Base-by-base conservation (phyloP, 92 coral and sea anemone species). In the Actinostola sp. region DNA sequence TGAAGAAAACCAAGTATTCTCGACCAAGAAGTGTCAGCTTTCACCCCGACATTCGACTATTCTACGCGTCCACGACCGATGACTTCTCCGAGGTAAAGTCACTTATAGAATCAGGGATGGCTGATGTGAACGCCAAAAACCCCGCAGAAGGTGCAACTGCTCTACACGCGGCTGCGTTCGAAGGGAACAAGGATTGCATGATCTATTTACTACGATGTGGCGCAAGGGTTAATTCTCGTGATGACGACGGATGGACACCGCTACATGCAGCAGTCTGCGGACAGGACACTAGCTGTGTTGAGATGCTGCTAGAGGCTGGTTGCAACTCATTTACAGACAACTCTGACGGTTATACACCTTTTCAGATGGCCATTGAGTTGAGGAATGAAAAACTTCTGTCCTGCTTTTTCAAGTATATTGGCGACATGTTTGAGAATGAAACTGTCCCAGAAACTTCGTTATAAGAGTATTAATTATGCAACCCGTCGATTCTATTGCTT, bases 61-160 rank as follows among this genome's bases (percentile, higher is more conserved):
- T 83, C 66, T 91, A 91, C 71, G 92, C 97, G 33, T 86, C 93
- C 10, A 91, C 97, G 4, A 80, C 86, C 33, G 80, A 91, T 42
- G 92, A 87, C 49, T 75, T 91, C 8, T 84, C 79, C 28, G 97
- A 91, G 61, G 97, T 87, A 0, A 71, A 76, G 57, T 77, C 53
- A 70, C 73, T 91, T 49, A 50, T 91, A 33, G 93, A 88, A 61
- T 84, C 88, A 48, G 82, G 92, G 30, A 80, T 87, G 88, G 97
- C 92, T 38, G 87, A 87, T 52, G 92, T 91, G 24, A 91, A 88
- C 79, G 89, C 92, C 5, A 85, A 70, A 25, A 91, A 84, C 41
- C 97, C 97, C 23, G 88, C 92, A 5, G 97, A 91, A 63, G 97
- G 97, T 11, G 97, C 97, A 0, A 87, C 93, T 33, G 89, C 97